These are phyloP conservation scores for Hippocampus mohnikei DNA, from an alignment of 2,113 vertebrate genomes.

Conservation along the genomic window DNA sequence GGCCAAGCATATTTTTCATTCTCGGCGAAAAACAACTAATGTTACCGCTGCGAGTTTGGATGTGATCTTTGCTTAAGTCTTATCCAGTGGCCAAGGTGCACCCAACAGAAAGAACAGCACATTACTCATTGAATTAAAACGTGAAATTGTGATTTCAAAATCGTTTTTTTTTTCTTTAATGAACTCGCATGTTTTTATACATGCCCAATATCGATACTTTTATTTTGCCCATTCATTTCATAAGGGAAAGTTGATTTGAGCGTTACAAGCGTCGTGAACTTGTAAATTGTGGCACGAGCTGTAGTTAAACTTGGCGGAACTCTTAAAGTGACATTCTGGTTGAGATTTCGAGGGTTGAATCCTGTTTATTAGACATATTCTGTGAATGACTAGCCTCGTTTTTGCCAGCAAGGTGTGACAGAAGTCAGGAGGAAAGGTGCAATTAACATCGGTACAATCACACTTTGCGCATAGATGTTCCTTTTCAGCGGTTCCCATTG, in stretches of 20 bases:
- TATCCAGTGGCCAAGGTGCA: no score
- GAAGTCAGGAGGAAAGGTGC: background rate
- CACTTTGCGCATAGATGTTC: background rate
- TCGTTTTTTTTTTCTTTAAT: background rate
- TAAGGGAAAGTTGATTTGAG: background rate
- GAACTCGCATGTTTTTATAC: background rate
- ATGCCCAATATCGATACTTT: no score
- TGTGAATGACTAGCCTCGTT: background rate
- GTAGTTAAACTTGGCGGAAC: background rate
- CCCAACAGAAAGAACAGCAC: no score
- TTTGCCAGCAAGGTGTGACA: background rate
- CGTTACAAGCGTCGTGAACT: background rate
- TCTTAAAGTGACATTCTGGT: background rate
- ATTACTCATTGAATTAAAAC: no score
- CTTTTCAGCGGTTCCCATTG: slow-evolving; percentile 5
- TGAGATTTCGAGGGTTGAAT: background rate
- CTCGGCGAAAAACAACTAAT: no score
- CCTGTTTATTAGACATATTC: background rate
- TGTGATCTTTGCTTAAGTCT: no score
- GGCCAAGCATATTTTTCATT: no score
- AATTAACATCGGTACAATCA: background rate
- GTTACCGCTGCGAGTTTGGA: no score
- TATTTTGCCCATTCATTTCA: background rate
- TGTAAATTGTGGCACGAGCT: no score
- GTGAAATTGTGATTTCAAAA: no score